A percentile compares a stretch with the other conserved stretches of the same genome.
Conservation (phyloP, 2,113 vertebrate species). For the Corythoichthys haematopterus region DNA sequence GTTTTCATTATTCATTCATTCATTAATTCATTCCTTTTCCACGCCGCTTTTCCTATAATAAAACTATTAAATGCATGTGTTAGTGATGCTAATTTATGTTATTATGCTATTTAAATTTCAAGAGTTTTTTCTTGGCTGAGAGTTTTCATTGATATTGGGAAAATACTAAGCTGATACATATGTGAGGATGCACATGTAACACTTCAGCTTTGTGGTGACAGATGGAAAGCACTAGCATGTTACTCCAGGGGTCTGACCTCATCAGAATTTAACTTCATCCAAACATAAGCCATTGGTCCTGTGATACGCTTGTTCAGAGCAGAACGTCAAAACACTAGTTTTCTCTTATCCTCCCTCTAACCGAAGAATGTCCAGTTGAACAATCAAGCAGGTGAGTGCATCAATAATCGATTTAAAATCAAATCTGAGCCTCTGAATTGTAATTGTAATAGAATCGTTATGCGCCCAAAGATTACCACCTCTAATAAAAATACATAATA, state of each 20-base stretch:
- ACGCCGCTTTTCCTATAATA: no score
- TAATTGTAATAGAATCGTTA: no score
- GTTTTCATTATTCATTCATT: no score
- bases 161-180: slow-evolving; percentile 22
- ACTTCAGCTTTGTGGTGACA: slow-evolving; percentile 43
- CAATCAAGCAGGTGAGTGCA: no score
- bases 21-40: no score
- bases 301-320: slow-evolving; percentile 8
- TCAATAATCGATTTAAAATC: no score
- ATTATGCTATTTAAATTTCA: slow-evolving; percentile 6
- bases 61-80: no score
- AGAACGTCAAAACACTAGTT: no score
- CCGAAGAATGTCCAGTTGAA: neutral
- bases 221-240: slow-evolving; percentile 48
- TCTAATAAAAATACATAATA: no score
- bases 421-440: no score
- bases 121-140: slow-evolving; percentile 11
- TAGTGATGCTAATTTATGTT: no score
- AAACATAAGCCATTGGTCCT: slow-evolving; percentile 28
- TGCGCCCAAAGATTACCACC: no score
- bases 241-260: slow-evolving; percentile 54
- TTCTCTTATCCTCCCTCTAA: neutral
- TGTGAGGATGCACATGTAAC: slow-evolving; percentile 23
- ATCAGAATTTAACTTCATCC: slow-evolving; percentile 48
- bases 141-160: slow-evolving; percentile 11